These are phyloP conservation scores for Halcyon leucocephala DNA, from an alignment of 2,797 vertebrate species.

Conservation along the genomic window DNA sequence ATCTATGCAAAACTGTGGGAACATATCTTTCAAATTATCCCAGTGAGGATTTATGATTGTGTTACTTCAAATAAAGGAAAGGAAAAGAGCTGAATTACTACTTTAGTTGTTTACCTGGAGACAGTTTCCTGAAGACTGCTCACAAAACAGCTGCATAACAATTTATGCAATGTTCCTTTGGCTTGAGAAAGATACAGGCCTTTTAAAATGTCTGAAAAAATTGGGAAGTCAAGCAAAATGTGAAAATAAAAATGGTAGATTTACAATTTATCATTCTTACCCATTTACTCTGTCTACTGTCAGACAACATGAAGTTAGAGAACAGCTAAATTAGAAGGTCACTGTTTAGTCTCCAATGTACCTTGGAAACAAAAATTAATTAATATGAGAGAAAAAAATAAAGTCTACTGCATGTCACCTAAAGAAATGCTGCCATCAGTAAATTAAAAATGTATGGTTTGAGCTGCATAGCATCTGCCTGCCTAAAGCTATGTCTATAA, in stretches of 20 bases:
- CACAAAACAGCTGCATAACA: not conserved
- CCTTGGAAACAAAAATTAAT: constrained; percentile 14
- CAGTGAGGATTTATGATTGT: not conserved
- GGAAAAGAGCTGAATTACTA: not conserved
- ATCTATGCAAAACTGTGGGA: not conserved
- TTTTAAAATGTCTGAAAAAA: not conserved
- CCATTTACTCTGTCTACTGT: not conserved
- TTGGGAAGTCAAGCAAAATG: not conserved
- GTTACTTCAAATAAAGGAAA: not conserved
- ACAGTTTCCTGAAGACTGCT: not conserved
- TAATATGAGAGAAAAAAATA: not conserved
- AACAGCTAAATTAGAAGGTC: not conserved
- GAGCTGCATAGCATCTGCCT: constrained; percentile 27
- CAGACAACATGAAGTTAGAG: not conserved
- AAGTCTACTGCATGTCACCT: not conserved
- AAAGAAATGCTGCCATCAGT: not conserved
- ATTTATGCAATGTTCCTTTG: not conserved
- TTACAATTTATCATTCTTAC: not conserved
- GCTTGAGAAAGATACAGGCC: not conserved
- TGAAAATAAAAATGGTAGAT: not conserved
- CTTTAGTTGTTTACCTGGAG: not conserved
- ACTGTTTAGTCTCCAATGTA: not conserved
- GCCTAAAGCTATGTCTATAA: not conserved
- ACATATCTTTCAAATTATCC: not conserved
- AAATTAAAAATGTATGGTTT: constrained; percentile 54